Evolutionary conservation across 2,113 vertebrate genomes (phyloP).

Genomic region (Chaetorhynchus papuensis): DNA sequence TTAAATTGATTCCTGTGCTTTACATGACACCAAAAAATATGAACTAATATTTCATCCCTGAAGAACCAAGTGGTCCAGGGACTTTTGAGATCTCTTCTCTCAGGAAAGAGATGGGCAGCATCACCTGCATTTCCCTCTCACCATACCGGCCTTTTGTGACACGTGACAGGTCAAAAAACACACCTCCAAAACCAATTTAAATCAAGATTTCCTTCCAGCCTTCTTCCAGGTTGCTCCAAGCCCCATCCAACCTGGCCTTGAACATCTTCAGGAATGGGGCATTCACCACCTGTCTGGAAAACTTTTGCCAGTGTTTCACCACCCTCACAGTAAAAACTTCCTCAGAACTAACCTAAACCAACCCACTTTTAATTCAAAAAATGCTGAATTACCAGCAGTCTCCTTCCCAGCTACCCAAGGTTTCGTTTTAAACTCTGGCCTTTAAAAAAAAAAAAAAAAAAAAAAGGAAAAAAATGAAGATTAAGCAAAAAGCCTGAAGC

Average conservation of each 20-base stretch:
- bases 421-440: not conserved
- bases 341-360: not conserved
- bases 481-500: not conserved
- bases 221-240: not conserved
- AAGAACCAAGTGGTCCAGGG: accelerated
- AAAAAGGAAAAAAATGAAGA: not conserved
- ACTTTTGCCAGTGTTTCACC: not conserved
- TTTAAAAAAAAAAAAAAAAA: not conserved
- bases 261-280: not conserved
- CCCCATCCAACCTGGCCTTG: not conserved
- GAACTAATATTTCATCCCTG: not conserved
- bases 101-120: not conserved
- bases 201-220: not conserved
- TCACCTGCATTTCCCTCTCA: too few species aligned
- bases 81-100: too few species aligned
- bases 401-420: not conserved
- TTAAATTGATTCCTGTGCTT: not conserved
- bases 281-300: not conserved
- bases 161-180: not conserved
- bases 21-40: accelerated
- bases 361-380: not conserved
- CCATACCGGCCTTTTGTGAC: accelerated
- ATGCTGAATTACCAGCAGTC: not conserved
- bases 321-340: not conserved
- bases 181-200: not conserved